Evolutionary conservation across 2,888 invertebrate species (phyloP).

Genomic region (Archips xylosteana): DNA sequence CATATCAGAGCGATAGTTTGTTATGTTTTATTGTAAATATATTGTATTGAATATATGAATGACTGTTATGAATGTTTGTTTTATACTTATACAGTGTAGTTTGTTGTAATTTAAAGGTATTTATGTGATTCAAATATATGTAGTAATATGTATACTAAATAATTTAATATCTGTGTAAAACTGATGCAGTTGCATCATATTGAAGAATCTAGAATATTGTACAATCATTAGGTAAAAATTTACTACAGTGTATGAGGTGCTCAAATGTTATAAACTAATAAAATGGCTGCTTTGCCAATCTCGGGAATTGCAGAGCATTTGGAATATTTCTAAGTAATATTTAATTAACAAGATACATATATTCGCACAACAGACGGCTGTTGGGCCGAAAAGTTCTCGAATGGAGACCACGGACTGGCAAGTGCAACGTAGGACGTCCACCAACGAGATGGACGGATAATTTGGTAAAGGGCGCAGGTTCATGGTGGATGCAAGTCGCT

Average conservation of each 20-base stretch:
- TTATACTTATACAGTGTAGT: background rate
- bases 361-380: too few species aligned
- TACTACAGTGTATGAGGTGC: too few species aligned
- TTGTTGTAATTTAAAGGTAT: background rate
- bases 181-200: too few species aligned
- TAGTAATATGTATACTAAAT: background rate
- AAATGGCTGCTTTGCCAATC: background rate
- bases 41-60: slow-evolving; percentile 1
- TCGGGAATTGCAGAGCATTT: background rate
- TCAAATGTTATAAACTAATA: too few species aligned
- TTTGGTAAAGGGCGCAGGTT: too few species aligned
- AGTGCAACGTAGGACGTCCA: too few species aligned
- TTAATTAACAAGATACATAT: background rate
- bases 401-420: too few species aligned
- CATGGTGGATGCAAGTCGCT: too few species aligned
- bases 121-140: slow-evolving; percentile 2
- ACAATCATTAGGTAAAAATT: too few species aligned
- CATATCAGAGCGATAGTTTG: slow-evolving; percentile 6
- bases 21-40: slow-evolving; percentile 18
- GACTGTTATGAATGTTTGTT: background rate
- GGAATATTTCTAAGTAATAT: background rate
- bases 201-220: too few species aligned
- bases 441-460: too few species aligned
- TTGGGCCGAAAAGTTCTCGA: too few species aligned
- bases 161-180: background rate